Conservation (phyloP, 2,888 invertebrate species). For the Margaritifera margaritifera region DNA sequence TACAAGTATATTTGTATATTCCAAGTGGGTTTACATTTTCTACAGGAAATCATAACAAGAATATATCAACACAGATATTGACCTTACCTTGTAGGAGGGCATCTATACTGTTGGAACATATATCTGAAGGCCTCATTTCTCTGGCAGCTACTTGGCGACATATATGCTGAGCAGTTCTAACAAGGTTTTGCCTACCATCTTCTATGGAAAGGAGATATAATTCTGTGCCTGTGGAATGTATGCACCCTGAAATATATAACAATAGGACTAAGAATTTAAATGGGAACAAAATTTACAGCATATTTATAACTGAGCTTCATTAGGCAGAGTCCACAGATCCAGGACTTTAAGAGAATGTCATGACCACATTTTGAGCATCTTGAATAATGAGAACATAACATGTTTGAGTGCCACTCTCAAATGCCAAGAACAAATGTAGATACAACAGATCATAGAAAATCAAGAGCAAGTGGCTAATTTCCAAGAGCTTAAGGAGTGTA, state of each 20-base stretch:
- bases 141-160: constrained; percentile 44
- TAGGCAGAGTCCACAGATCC: neutral
- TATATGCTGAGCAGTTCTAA: constrained; percentile 46
- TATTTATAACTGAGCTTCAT: neutral
- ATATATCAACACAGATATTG: neutral
- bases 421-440: too few species aligned
- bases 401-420: too few species aligned
- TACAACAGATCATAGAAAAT: too few species aligned
- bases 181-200: constrained; percentile 57
- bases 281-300: neutral
- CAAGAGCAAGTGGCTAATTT: too few species aligned
- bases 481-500: too few species aligned
- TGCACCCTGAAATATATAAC: constrained; percentile 24
- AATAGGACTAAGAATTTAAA: too few species aligned
- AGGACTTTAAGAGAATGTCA: neutral
- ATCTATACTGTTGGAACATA: constrained; percentile 53
- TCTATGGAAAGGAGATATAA: constrained; percentile 58
- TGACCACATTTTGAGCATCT: too few species aligned
- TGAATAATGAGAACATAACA: too few species aligned
- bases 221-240: constrained; percentile 33
- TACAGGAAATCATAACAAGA: neutral
- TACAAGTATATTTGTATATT: too few species aligned
- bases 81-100: constrained; percentile 54
- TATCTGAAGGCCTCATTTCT: constrained; percentile 47
- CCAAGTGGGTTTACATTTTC: neutral